phyloP scores from a whole-genome alignment of 1,140 invertebrate genomes.

The Phocides pigmalion region DNA sequence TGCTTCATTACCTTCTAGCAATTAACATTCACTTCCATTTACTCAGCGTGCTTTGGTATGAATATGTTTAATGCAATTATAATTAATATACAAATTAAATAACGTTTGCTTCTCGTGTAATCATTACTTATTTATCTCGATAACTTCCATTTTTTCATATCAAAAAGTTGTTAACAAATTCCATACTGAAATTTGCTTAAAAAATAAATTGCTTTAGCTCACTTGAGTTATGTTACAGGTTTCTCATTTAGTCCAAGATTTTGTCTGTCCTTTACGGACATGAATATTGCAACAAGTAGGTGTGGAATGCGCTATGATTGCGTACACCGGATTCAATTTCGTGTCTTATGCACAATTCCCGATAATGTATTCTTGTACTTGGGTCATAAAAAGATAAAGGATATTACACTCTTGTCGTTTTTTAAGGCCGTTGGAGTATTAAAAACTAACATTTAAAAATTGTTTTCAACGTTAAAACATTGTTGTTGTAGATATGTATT shows the following conservation, averaged over 20 bases:
- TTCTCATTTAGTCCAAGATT: neutral
- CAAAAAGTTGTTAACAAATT: neutral
- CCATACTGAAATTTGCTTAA: neutral
- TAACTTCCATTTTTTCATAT: neutral
- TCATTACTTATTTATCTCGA: neutral
- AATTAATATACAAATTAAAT: neutral
- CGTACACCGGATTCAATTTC: neutral
- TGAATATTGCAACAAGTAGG: neutral
- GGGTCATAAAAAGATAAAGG: neutral
- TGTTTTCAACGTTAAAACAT: conserved; percentile 13
- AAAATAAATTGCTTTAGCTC: neutral
- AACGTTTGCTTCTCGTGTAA: neutral
- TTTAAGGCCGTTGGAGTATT: conserved; percentile 8
- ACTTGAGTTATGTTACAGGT: neutral
- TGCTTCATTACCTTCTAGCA: conserved; percentile 12
- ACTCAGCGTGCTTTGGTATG: neutral
- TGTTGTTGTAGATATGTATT: too few species aligned
- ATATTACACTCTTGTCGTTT: too few species aligned
- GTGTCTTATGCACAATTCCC: neutral
- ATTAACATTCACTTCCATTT: conserved; percentile 20
- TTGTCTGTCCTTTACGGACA: neutral
- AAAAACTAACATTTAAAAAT: neutral
- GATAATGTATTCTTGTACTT: neutral
- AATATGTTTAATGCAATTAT: neutral
- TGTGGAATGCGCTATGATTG: neutral